Evolutionary conservation across 64 coral and sea anemone genomes (phyloP).

Genomic region (Actinia equina): DNA sequence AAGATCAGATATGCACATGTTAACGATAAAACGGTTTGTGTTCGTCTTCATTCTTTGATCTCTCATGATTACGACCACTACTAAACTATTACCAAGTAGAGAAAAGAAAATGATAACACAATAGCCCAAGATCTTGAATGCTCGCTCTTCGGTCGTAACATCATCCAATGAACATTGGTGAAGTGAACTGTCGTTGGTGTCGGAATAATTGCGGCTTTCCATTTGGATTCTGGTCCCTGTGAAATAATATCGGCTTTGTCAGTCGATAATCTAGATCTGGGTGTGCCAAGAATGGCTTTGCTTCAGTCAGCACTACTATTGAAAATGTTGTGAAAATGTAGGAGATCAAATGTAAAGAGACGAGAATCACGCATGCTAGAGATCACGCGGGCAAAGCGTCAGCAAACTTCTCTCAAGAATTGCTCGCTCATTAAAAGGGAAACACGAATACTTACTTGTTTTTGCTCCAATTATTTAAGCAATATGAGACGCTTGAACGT

Average conservation of each 20-base stretch:
- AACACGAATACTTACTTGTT: neutral
- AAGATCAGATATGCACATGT: constrained; percentile 54
- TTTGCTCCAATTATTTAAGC: neutral
- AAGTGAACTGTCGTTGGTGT: neutral
- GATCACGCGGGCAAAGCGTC: neutral
- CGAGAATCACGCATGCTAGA: neutral
- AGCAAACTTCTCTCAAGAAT: neutral
- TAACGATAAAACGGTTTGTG: constrained; percentile 48
- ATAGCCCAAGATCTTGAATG: constrained; percentile 29
- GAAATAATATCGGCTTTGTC: neutral
- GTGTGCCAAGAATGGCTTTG: neutral
- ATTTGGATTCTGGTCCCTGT: neutral
- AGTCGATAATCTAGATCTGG: neutral
- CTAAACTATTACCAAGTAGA: constrained; percentile 42
- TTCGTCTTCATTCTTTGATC: constrained; percentile 43
- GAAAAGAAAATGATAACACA: constrained; percentile 42
- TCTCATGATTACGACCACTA: constrained; percentile 36
- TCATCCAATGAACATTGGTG: neutral
- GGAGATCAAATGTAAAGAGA: neutral
- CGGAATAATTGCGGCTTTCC: neutral
- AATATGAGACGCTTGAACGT: neutral
- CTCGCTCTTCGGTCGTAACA: neutral
- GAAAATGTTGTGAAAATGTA: neutral
- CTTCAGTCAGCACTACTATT: neutral
- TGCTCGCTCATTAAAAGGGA: neutral